Conservation (phyloP, 1,140 invertebrate species). For the Drosophila prosaltans region DNA sequence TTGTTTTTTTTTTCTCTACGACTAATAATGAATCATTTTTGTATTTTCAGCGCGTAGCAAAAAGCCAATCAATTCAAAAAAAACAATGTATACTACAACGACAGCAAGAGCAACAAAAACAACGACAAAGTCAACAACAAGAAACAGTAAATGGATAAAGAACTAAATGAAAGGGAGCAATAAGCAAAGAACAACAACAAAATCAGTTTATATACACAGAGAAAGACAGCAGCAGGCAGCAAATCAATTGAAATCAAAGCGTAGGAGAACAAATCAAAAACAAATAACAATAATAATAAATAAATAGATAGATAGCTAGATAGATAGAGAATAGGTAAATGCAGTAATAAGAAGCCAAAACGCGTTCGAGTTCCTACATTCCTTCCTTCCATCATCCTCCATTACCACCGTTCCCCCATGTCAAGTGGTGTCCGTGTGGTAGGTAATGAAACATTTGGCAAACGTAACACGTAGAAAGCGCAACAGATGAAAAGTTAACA, state of each 20-base stretch:
- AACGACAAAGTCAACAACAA: constrained; percentile 3
- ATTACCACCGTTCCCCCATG: constrained; percentile 28
- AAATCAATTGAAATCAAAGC: constrained; percentile 23
- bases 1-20: constrained; percentile 2
- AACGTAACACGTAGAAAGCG: constrained; percentile 52
- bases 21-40: constrained; percentile 66
- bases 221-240: constrained; percentile 14
- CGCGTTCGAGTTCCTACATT: constrained; percentile 10
- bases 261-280: constrained; percentile 21
- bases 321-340: neutral
- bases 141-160: constrained; percentile 20
- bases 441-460: constrained; percentile 69
- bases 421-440: constrained; percentile 14
- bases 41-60: constrained; percentile 70
- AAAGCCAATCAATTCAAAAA: constrained; percentile 18
- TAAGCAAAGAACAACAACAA: constrained; percentile 30
- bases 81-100: constrained; percentile 18
- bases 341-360: constrained; percentile 16
- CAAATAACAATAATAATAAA: constrained; percentile 20
- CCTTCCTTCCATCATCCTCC: constrained; percentile 18
- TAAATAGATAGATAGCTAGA: neutral
- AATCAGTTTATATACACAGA: constrained; percentile 23
- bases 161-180: constrained; percentile 35
- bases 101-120: neutral
- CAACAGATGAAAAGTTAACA: constrained; percentile 16